Percentiles rank a stretch among this genome's conserved stretches.
phyloP scores from a whole-genome alignment of 2,888 invertebrate species.

The Tetranychus truncatus region DNA sequence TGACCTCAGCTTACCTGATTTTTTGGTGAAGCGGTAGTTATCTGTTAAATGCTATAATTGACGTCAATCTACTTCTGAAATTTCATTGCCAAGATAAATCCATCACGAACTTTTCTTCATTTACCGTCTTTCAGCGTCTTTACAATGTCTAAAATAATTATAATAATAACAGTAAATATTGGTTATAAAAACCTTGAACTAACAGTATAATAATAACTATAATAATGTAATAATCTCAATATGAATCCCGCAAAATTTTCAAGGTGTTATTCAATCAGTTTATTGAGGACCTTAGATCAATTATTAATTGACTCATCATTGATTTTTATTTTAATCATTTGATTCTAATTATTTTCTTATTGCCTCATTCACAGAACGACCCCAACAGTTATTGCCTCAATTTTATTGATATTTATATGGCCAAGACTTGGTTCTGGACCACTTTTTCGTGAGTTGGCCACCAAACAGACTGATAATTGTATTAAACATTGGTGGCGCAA shows the following conservation, averaged over 20 bases:
- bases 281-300: neutral
- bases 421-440: constrained; percentile 7
- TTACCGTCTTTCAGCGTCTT: too few species aligned
- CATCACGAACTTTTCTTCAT: too few species aligned
- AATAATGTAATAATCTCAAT: neutral
- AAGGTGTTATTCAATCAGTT: neutral
- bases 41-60: neutral
- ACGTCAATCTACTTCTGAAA: neutral
- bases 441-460: neutral
- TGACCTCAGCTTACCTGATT: neutral
- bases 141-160: neutral
- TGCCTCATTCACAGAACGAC: neutral
- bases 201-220: neutral
- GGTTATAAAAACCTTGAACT: neutral
- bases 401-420: constrained; percentile 3
- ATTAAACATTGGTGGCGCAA: constrained; percentile 11
- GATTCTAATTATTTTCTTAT: neutral
- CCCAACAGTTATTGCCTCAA: neutral
- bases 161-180: neutral
- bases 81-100: neutral
- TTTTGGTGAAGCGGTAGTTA: neutral
- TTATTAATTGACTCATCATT: neutral
- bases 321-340: neutral
- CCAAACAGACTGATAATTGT: constrained; percentile 7
- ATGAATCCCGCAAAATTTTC: neutral